Base-by-base conservation (phyloP, 2,888 invertebrate species). In the Boloria euphrosyne region DNA sequence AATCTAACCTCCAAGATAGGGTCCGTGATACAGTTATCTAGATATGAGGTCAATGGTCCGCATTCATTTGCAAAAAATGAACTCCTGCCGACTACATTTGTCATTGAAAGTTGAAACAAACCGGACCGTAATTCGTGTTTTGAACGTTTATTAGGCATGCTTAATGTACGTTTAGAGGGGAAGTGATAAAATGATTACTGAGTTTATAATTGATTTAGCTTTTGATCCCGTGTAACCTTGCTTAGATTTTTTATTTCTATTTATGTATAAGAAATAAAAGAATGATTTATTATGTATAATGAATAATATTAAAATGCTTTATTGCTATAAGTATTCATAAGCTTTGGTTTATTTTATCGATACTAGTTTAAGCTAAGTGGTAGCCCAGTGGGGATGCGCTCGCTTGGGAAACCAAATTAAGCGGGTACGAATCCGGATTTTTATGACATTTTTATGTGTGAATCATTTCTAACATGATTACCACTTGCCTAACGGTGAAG, bases 1-100 rank as follows among this genome's bases (percentile, higher is more conserved):
- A 22, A 55, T 18, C 14, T 44, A n/a, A 55, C 55, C 17, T 50
- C 65, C 54, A 55, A 66, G 68, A 71, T 71, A 73, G 75, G 74
- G 76, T 74, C 70, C 73, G 13, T 58, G 49, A 53, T 76, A 80
- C 80, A 78, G 81, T 81, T 80, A 81, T 55, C 50, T 64, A 60
- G 73, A 69, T 70, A 76, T 69, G 78, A 67, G 80, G 79, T 79
- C 78, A 75, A 67, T 74, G 72, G 64, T 72, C 74, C 68, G 73
- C 44, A 62, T 65, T 53, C 50, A 65, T 51, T 51, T 55, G 71
- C 70, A 72, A 71, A 76, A 77, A 76, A 75, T 74, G 64, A 72
- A 73, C 66, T 38, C 61, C 69, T 62, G 63, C 65, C 65, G 69
- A 71, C 44, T 55, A 27, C 70, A 71, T 67, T 72, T 71, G 70